phyloP scores from a whole-genome alignment of 2,888 invertebrate species.

The Sinhomidia bicolor region DNA sequence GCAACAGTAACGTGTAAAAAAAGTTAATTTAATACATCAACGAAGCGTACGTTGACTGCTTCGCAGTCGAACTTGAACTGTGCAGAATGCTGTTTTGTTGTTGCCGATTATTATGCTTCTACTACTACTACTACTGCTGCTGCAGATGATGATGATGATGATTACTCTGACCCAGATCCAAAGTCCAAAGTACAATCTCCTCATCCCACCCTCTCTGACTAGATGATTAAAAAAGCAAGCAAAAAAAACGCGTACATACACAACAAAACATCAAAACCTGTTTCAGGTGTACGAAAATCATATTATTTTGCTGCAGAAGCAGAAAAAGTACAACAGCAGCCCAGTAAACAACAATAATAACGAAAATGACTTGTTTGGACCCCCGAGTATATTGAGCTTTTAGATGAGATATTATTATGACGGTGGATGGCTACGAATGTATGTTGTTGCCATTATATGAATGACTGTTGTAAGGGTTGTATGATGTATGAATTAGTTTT shows the following conservation, averaged over 20 bases:
- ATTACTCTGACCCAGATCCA: slow-evolving; percentile 60
- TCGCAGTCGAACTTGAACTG: slow-evolving; percentile 58
- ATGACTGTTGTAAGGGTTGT: too few species aligned
- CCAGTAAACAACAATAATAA: slow-evolving; percentile 1
- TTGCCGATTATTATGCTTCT: slow-evolving; percentile 28
- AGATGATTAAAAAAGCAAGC: neutral
- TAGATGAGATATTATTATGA: too few species aligned
- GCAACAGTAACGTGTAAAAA: neutral
- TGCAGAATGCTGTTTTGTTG: slow-evolving; percentile 46
- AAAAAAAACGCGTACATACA: slow-evolving; percentile 16
- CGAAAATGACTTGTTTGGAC: slow-evolving; percentile 21
- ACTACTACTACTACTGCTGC: too few species aligned
- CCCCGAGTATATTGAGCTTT: neutral
- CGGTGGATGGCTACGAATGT: too few species aligned
- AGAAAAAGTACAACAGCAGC: too few species aligned
- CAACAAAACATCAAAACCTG: slow-evolving; percentile 80
- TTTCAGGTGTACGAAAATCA: slow-evolving; percentile 34
- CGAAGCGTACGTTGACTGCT: slow-evolving; percentile 51
- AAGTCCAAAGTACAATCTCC: slow-evolving; percentile 62
- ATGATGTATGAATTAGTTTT: too few species aligned
- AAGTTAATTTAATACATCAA: neutral
- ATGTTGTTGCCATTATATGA: too few species aligned
- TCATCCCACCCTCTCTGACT: slow-evolving; percentile 7
- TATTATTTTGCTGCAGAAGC: neutral
- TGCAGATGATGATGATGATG: too few species aligned